phyloP scores from a whole-genome alignment of 2,113 vertebrate species.

The Centropristis striata region DNA sequence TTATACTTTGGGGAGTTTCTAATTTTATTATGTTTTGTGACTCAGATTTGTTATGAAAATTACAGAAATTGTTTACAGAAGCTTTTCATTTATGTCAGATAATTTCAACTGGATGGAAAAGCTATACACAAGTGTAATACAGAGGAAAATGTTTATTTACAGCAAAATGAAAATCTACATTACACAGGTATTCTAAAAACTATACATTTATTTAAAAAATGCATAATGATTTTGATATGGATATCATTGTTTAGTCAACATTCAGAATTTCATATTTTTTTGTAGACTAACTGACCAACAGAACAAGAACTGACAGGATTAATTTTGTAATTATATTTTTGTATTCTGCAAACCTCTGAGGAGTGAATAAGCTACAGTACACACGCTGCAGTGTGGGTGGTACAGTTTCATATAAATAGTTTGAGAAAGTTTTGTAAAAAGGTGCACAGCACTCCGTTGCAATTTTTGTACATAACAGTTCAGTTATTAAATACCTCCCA shows the following conservation, averaged over 20 bases:
- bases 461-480: slow-evolving; percentile 33
- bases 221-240: slow-evolving; percentile 47
- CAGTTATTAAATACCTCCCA: slow-evolving; percentile 43
- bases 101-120: neutral
- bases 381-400: slow-evolving; percentile 17
- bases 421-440: slow-evolving; percentile 52
- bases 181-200: slow-evolving; percentile 69
- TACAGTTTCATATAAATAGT: slow-evolving; percentile 55
- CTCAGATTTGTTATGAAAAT: neutral
- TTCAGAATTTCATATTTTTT: slow-evolving; percentile 45
- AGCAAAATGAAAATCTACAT: slow-evolving; percentile 71
- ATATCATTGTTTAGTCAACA: slow-evolving; percentile 32
- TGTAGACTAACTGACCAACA: slow-evolving; percentile 3
- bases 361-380: slow-evolving; percentile 2
- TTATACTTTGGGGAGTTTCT: neutral
- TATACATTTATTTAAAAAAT: slow-evolving; percentile 65
- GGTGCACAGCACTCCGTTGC: slow-evolving; percentile 71
- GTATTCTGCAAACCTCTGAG: slow-evolving; percentile 6
- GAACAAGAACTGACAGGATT: slow-evolving; percentile 7
- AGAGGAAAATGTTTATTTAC: slow-evolving; percentile 80
- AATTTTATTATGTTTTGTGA: neutral
- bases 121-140: neutral
- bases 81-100: neutral
- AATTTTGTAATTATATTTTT: slow-evolving; percentile 4
- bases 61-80: too few relatives aligned